Percentiles rank a stretch among this genome's conserved stretches.
phyloP scores from a whole-genome alignment of 2,113 vertebrate species.

The Mionectes macconnelli region DNA sequence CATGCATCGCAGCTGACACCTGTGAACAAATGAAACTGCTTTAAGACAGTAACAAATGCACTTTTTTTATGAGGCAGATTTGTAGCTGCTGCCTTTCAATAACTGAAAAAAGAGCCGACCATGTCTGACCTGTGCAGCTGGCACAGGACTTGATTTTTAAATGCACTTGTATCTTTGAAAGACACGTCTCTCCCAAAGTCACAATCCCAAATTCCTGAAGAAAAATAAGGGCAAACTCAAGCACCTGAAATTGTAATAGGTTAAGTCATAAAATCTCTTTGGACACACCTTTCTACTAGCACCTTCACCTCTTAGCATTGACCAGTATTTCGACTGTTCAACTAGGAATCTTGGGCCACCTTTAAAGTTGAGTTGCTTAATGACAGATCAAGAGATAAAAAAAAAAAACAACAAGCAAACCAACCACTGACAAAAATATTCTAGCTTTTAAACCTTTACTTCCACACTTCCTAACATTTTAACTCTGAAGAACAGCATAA shows the following conservation, averaged over 20 bases:
- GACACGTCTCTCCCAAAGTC: neutral
- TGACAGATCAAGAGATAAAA: rapidly evolving
- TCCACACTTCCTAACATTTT: neutral
- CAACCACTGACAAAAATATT: neutral
- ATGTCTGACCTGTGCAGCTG: no score
- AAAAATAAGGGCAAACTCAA: neutral
- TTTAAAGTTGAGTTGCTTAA: neutral
- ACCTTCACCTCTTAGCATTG: neutral
- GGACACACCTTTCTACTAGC: neutral
- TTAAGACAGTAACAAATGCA: conserved; percentile 27
- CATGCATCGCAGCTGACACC: conserved; percentile 99
- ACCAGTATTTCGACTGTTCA: neutral
- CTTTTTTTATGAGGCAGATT: neutral
- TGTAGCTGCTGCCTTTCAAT: neutral
- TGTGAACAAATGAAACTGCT: conserved; percentile 68
- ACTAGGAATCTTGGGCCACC: neutral
- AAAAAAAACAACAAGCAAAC: neutral
- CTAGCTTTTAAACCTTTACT: neutral
- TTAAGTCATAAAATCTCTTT: neutral
- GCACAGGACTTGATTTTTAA: neutral
- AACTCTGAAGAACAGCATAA: neutral
- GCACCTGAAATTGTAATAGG: neutral
- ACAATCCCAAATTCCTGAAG: neutral
- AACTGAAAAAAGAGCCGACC: neutral
- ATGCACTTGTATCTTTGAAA: neutral